Percentiles rank a stretch among this genome's conserved stretches.
These are phyloP conservation scores for Thalpophila matura DNA, from an alignment of 2,888 invertebrate species.

Conservation along the genomic window DNA sequence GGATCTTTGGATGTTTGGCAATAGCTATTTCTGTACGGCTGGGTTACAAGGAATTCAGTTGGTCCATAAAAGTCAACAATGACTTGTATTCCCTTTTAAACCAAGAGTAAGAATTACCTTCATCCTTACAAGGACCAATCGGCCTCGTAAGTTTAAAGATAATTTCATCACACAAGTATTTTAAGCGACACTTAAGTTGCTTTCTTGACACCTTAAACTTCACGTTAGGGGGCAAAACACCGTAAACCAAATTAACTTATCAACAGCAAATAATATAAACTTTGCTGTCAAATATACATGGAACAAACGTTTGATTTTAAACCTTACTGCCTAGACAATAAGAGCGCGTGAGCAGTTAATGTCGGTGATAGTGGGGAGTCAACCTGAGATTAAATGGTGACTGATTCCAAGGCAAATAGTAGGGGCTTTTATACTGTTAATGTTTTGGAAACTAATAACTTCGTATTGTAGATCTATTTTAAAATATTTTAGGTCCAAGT, in stretches of 20 bases:
- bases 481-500: too few species aligned
- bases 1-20: conserved; percentile 14
- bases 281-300: conserved; percentile 37
- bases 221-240: conserved; percentile 60
- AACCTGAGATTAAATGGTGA: conserved; percentile 67
- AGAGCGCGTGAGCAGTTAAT: neutral
- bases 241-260: conserved; percentile 76
- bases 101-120: neutral
- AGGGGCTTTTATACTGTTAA: conserved; percentile 44
- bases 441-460: conserved; percentile 14
- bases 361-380: conserved; percentile 61
- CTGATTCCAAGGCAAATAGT: conserved; percentile 72
- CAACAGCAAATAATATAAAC: conserved; percentile 70
- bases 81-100: conserved; percentile 19
- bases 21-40: conserved; percentile 17
- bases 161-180: neutral
- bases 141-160: too few species aligned
- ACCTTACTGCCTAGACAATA: conserved; percentile 20
- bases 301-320: conserved; percentile 8
- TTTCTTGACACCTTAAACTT: conserved; percentile 25
- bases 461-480: neutral
- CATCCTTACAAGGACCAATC: neutral
- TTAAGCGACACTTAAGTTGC: neutral
- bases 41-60: conserved; percentile 1
- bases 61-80: conserved; percentile 14